phyloP scores from a whole-genome alignment of 2,113 vertebrate species.

The Proterorhinus semilunaris region DNA sequence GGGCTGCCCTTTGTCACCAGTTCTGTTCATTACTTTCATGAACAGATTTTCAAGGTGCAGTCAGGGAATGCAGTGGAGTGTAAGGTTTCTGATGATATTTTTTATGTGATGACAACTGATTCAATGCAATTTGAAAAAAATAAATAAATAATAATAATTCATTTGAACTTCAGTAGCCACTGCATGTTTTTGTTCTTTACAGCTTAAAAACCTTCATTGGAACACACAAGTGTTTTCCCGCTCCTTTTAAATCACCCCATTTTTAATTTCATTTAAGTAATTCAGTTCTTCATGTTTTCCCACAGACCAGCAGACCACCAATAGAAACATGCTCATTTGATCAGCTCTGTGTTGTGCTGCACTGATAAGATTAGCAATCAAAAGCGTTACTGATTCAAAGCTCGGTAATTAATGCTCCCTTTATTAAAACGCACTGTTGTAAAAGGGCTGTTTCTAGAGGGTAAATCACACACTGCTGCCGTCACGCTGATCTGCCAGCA shows the following conservation, averaged over 20 bases:
- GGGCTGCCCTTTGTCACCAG: too few species aligned
- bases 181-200: constrained; percentile 1
- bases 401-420: constrained; percentile 55
- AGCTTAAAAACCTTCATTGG: constrained; percentile 31
- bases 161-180: not conserved
- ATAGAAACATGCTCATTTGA: constrained; percentile 68
- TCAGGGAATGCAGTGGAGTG: too few species aligned
- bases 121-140: too few species aligned
- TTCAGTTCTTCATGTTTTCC: constrained; percentile 22
- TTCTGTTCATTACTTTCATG: too few species aligned
- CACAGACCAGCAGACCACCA: constrained; percentile 46
- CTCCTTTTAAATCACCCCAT: constrained; percentile 16
- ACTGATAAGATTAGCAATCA: constrained; percentile 73
- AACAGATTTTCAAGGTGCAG: not conserved
- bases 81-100: too few species aligned
- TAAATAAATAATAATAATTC: too few species aligned
- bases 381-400: constrained; percentile 67
- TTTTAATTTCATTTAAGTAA: constrained; percentile 27
- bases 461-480: constrained; percentile 50
- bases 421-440: constrained; percentile 56
- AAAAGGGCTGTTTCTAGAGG: constrained; percentile 49
- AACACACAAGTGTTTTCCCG: constrained; percentile 12
- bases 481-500: constrained; percentile 55
- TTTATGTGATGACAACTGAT: too few species aligned
- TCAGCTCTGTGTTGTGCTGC: constrained; percentile 62